phyloP scores from a whole-genome alignment of 2,113 vertebrate species.

The Arothron firmamentum region DNA sequence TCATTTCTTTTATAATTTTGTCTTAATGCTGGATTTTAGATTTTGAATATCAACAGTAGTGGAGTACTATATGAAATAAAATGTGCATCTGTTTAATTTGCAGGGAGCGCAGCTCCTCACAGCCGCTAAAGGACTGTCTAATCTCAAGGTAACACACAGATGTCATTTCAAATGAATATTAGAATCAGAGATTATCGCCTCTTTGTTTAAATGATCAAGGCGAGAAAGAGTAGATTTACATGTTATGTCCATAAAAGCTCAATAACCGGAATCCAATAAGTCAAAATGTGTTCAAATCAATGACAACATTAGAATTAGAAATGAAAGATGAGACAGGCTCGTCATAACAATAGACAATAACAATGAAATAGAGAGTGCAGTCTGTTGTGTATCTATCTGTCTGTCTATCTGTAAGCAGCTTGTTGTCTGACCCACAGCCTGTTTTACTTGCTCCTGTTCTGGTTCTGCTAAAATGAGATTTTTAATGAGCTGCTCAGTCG shows the following conservation, averaged over 20 bases:
- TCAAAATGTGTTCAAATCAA: too few relatives aligned
- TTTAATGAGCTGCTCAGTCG: background rate
- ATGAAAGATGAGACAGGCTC: background rate
- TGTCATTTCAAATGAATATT: background rate
- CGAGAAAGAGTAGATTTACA: too few relatives aligned
- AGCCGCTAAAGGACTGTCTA: constrained; percentile 96
- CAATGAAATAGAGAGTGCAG: too few relatives aligned
- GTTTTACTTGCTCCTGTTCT: background rate
- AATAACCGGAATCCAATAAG: too few relatives aligned
- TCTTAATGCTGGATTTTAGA: background rate
- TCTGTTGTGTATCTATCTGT: too few relatives aligned
- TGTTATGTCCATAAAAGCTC: too few relatives aligned
- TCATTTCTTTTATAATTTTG: background rate
- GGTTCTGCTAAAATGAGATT: background rate
- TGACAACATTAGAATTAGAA: background rate
- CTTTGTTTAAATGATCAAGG: too few relatives aligned
- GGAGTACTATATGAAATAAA: background rate
- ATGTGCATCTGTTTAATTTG: constrained; percentile 11
- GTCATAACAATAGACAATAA: background rate
- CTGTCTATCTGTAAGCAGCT: background rate
- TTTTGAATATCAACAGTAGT: background rate
- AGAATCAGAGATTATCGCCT: background rate
- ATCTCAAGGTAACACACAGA: constrained; percentile 84
- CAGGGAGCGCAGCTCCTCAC: constrained; percentile 93
- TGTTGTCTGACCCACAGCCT: background rate